Conservation (phyloP, 2,113 vertebrate genomes). For the Bufo bufo region DNA sequence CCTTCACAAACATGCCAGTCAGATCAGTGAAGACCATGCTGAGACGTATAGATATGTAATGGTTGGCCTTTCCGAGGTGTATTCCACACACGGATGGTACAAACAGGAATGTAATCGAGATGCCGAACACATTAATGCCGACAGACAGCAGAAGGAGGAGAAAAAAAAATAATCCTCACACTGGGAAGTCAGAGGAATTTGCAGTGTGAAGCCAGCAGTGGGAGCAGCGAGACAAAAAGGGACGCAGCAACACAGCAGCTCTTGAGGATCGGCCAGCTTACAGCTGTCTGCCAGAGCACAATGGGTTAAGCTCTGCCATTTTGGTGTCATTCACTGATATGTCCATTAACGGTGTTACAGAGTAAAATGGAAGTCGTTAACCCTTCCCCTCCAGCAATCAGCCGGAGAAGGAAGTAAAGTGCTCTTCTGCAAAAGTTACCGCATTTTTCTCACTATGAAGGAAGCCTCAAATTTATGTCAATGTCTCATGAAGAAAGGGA, state of each 20-base stretch:
- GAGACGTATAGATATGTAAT: background rate
- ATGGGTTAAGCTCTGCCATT: constrained; percentile 93
- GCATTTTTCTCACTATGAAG: constrained; percentile 35
- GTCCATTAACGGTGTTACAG: constrained; percentile 90
- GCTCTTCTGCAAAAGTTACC: constrained; percentile 11
- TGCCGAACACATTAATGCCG: background rate
- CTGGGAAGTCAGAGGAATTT: constrained; percentile 39
- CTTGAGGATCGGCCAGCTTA: constrained; percentile 45
- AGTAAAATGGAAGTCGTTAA: constrained; percentile 95
- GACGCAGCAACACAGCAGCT: constrained; percentile 47
- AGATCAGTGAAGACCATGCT: background rate
- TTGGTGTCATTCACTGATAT: constrained; percentile 87
- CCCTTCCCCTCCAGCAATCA: constrained; percentile 73
- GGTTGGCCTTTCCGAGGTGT: background rate
- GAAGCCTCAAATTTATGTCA: background rate
- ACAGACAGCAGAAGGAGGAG: background rate
- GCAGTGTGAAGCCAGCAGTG: constrained; percentile 48
- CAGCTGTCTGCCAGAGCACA: constrained; percentile 65
- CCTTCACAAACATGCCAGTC: no score
- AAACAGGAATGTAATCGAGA: constrained; percentile 1
- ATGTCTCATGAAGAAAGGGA: background rate
- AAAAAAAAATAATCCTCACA: background rate
- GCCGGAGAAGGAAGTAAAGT: constrained; percentile 20
- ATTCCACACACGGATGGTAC: background rate
- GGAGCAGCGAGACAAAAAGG: constrained; percentile 46